A percentile compares a stretch with the other conserved stretches of the same genome.
Evolutionary conservation across 1,140 invertebrate genomes (phyloP).

Genomic region (Latrodectus geometricus): DNA sequence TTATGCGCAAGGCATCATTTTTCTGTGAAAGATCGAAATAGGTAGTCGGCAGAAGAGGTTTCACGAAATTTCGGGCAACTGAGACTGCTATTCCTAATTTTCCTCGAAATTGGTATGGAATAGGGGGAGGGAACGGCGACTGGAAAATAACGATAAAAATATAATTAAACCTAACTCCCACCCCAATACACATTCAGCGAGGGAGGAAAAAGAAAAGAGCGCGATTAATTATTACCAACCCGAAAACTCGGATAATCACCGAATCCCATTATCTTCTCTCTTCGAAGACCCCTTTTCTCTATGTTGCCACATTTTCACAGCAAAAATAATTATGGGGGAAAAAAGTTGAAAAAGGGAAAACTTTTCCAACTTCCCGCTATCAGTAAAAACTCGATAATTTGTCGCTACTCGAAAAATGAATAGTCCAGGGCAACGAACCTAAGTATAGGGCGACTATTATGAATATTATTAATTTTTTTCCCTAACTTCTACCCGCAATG

Average conservation of each 20-base stretch:
- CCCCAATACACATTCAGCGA: not conserved
- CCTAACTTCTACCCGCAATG: not conserved
- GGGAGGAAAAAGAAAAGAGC: not conserved
- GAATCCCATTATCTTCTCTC: not conserved
- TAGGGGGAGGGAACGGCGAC: not conserved
- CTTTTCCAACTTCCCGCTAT: not conserved
- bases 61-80: not conserved
- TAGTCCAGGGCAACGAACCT: not conserved
- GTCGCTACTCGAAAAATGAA: not conserved
- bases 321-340: not conserved
- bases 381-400: not conserved
- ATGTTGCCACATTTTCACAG: not conserved
- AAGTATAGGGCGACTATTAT: not conserved
- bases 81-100: not conserved
- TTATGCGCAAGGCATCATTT: not conserved
- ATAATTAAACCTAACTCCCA: not conserved
- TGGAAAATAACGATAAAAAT: not conserved
- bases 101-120: not conserved
- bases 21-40: not conserved
- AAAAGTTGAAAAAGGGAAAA: not conserved
- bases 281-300: not conserved
- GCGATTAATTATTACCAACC: not conserved
- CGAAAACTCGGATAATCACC: not conserved
- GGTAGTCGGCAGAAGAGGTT: not conserved
- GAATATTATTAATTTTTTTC: not conserved